Conservation (phyloP, 2,888 invertebrate species). For the Lymantria monacha region DNA sequence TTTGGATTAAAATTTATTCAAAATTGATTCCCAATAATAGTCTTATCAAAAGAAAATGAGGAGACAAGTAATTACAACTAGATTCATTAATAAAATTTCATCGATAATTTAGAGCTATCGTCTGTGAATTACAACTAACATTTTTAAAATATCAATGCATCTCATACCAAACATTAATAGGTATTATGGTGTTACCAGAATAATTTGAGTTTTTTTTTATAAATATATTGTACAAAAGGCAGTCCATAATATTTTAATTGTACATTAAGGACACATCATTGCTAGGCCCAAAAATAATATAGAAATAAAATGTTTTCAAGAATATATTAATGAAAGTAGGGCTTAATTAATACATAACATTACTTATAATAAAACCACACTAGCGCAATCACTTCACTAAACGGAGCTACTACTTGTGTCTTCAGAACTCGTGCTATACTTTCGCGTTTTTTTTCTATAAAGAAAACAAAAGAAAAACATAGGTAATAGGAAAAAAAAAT, state of each 20-base stretch:
- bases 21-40: background rate
- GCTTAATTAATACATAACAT: conserved; percentile 49
- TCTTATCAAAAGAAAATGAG: too few relatives aligned
- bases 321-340: conserved; percentile 40
- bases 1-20: too few relatives aligned
- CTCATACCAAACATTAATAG: too few relatives aligned
- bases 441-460: conserved; percentile 81
- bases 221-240: too few relatives aligned
- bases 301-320: conserved; percentile 26
- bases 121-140: too few relatives aligned
- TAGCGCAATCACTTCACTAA: conserved; percentile 65
- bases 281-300: conserved; percentile 16
- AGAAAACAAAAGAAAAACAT: conserved; percentile 59
- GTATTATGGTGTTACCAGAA: too few relatives aligned
- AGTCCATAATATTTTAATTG: too few relatives aligned
- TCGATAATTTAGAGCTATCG: too few relatives aligned
- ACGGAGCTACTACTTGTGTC: conserved; percentile 74
- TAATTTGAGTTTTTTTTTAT: too few relatives aligned
- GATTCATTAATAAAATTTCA: too few relatives aligned
- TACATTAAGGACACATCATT: background rate
- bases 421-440: conserved; percentile 75
- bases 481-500: conserved; percentile 44
- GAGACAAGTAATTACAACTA: background rate
- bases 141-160: too few relatives aligned
- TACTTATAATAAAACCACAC: conserved; percentile 53